Conservation (phyloP, 2,797 vertebrate genomes). For the Sebastes matsubarae region DNA sequence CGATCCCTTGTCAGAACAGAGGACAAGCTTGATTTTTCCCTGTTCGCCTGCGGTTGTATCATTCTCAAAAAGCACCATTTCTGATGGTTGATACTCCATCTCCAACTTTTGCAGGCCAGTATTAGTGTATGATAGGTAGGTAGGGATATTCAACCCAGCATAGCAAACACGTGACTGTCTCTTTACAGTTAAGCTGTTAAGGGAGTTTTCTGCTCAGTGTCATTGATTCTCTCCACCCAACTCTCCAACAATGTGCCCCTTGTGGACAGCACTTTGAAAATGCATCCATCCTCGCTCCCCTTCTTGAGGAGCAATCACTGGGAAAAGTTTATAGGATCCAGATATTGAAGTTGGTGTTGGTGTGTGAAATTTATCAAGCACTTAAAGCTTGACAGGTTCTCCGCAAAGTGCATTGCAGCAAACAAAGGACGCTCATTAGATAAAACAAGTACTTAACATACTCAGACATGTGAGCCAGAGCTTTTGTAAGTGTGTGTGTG, state of each 20-base stretch:
- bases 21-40: background rate
- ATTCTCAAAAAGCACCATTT: background rate
- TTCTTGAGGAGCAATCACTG: background rate
- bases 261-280: conserved; percentile 8
- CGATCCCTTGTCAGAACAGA: conserved; percentile 6
- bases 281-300: background rate
- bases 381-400: background rate
- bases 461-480: background rate
- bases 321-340: background rate
- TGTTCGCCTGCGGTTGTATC: background rate
- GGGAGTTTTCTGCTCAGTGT: conserved; percentile 10
- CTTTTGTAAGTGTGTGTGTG: background rate
- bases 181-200: conserved; percentile 22
- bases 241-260: background rate
- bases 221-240: conserved; percentile 11
- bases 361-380: background rate
- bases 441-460: conserved; percentile 11
- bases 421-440: background rate
- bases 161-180: background rate
- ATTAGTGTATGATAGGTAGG: background rate
- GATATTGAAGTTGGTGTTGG: background rate
- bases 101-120: background rate
- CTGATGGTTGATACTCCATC: background rate
- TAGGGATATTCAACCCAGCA: background rate
- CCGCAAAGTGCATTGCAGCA: background rate